phyloP scores from a whole-genome alignment of 2,888 invertebrate genomes.

The Thymelicus lineola region DNA sequence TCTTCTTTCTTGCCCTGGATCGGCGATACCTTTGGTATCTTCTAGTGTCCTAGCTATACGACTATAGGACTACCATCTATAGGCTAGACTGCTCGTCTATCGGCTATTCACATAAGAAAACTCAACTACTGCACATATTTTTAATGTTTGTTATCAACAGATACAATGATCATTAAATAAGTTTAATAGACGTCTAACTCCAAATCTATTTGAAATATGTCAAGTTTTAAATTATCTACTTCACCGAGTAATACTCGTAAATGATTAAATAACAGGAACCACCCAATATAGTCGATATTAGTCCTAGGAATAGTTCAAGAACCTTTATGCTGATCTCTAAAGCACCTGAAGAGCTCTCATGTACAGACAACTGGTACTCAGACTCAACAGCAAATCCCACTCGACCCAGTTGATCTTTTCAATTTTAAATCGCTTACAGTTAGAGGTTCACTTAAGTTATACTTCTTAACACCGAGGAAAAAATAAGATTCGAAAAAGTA shows the following conservation, averaged over 20 bases:
- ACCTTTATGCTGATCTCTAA: not conserved
- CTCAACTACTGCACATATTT: no score
- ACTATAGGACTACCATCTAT: no score
- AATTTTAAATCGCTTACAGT: constrained; percentile 6
- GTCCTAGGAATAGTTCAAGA: constrained; percentile 4
- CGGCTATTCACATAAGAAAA: no score
- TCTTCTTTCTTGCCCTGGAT: no score
- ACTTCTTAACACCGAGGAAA: not conserved
- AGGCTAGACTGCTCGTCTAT: no score
- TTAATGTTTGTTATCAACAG: no score
- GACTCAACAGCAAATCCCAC: not conserved
- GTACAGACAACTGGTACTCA: constrained; percentile 7
- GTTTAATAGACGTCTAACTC: no score
- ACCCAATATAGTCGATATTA: not conserved
- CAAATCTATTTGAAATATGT: no score
- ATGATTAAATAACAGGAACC: constrained; percentile 1
- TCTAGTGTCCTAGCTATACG: no score
- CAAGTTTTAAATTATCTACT: no score
- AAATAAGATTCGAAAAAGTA: not conserved
- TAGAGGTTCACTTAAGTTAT: constrained; percentile 8
- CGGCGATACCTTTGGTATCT: no score
- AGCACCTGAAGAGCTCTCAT: constrained; percentile 1
- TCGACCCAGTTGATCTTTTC: not conserved
- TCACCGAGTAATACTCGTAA: not conserved
- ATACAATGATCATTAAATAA: no score